These are phyloP conservation scores for Polylopha cassiicola DNA, from an alignment of 2,888 invertebrate genomes.

Conservation along the genomic window DNA sequence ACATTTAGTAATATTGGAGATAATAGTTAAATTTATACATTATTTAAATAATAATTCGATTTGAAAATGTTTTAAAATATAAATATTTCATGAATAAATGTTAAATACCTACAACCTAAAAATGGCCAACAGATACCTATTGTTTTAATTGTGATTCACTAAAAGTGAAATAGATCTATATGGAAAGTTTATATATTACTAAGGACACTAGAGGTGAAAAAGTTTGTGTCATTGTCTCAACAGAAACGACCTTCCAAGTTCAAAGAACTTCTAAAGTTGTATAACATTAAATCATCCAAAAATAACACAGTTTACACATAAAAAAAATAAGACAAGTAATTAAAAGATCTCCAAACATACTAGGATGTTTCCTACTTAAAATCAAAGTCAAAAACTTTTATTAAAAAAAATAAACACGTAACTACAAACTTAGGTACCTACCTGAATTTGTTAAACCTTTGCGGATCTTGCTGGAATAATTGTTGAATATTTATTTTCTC, in stretches of 20 bases:
- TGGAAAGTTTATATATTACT: neutral
- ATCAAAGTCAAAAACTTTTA: neutral
- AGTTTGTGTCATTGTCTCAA: conserved; percentile 25
- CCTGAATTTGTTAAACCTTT: conserved; percentile 94
- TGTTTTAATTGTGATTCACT: neutral
- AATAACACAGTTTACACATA: too few relatives aligned
- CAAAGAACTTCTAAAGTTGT: conserved; percentile 20
- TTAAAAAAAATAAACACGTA: conserved; percentile 23
- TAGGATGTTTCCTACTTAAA: too few relatives aligned
- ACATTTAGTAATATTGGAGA: too few relatives aligned
- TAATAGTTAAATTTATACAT: too few relatives aligned
- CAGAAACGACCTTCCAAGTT: conserved; percentile 44
- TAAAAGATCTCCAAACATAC: too few relatives aligned
- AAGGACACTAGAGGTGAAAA: conserved; percentile 4
- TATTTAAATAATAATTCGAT: too few relatives aligned
- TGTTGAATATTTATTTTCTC: conserved; percentile 87
- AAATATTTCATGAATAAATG: too few relatives aligned
- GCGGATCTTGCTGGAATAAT: conserved; percentile 87
- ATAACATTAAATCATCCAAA: conserved; percentile 10
- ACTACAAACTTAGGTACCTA: too few relatives aligned
- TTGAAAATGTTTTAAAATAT: too few relatives aligned
- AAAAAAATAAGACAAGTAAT: too few relatives aligned
- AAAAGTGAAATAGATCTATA: neutral
- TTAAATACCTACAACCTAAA: too few relatives aligned
- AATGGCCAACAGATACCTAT: too few relatives aligned